Evolutionary conservation across 1,140 invertebrate species (phyloP).

Genomic region (Chelonus insularis): DNA sequence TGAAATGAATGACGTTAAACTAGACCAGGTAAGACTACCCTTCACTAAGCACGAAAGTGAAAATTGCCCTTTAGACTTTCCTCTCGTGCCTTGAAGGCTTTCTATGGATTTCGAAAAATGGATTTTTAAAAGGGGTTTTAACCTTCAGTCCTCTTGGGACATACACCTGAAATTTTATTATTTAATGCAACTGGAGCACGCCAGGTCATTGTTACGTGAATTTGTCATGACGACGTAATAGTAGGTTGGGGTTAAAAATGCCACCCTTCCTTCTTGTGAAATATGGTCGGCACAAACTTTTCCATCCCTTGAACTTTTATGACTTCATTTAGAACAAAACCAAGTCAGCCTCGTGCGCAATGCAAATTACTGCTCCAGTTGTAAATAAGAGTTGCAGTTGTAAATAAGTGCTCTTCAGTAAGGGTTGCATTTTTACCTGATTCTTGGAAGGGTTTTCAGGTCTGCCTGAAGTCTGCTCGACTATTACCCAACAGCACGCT

Average conservation of each 20-base stretch:
- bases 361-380: constrained; percentile 46
- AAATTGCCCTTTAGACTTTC: constrained; percentile 22
- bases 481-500: constrained; percentile 18
- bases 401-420: constrained; percentile 18
- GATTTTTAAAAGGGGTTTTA: constrained; percentile 45
- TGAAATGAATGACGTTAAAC: constrained; percentile 42
- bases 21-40: constrained; percentile 44
- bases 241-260: constrained; percentile 54
- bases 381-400: constrained; percentile 43
- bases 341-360: constrained; percentile 17
- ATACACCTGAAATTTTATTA: constrained; percentile 40
- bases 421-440: constrained; percentile 39
- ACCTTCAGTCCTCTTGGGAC: constrained; percentile 31
- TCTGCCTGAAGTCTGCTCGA: background rate
- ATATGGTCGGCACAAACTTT: constrained; percentile 26
- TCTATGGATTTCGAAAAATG: constrained; percentile 33
- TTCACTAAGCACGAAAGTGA: constrained; percentile 16
- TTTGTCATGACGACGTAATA: constrained; percentile 53
- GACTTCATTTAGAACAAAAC: constrained; percentile 1
- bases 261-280: constrained; percentile 36
- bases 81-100: constrained; percentile 28
- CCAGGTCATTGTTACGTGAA: constrained; percentile 38
- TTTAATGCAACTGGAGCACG: constrained; percentile 54
- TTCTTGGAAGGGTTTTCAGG: constrained; percentile 25
- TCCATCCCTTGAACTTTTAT: constrained; percentile 10